These are phyloP conservation scores for Liodrosophila aerea DNA, from an alignment of 2,888 invertebrate species.

Conservation along the genomic window DNA sequence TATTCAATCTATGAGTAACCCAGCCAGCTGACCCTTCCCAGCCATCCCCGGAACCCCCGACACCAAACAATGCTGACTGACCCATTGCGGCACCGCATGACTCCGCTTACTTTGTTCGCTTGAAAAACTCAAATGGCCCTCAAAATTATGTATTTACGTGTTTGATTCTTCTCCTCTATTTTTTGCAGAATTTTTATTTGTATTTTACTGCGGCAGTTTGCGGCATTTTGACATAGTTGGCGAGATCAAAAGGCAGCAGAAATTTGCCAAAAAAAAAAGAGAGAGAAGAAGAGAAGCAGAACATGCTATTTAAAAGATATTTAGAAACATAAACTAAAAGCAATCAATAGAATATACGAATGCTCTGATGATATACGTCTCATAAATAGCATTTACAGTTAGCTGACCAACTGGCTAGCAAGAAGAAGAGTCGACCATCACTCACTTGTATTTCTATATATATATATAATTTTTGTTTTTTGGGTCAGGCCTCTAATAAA, in stretches of 20 bases:
- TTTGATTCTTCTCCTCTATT: background rate
- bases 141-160: slow-evolving; percentile 19
- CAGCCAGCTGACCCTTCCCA: background rate
- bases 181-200: slow-evolving; percentile 13
- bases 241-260: slow-evolving; percentile 35
- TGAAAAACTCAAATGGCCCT: slow-evolving; percentile 20
- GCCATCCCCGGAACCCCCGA: background rate
- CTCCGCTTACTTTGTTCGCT: slow-evolving; percentile 1
- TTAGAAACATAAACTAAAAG: slow-evolving; percentile 15
- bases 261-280: slow-evolving; percentile 18
- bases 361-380: slow-evolving; percentile 15
- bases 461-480: slow-evolving; percentile 8
- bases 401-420: slow-evolving; percentile 8
- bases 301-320: slow-evolving; percentile 29
- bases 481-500: slow-evolving; percentile 33
- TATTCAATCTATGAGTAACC: background rate
- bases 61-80: slow-evolving; percentile 17
- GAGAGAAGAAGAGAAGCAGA: slow-evolving; percentile 7
- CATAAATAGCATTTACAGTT: slow-evolving; percentile 30
- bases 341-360: slow-evolving; percentile 24
- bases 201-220: slow-evolving; percentile 38
- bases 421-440: slow-evolving; percentile 7
- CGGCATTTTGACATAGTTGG: slow-evolving; percentile 48
- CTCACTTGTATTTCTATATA: background rate
- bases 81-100: slow-evolving; percentile 13